Percentiles rank a stretch among this genome's conserved stretches.
phyloP scores from a whole-genome alignment of 2,888 invertebrate species.

The Ctena decussata region DNA sequence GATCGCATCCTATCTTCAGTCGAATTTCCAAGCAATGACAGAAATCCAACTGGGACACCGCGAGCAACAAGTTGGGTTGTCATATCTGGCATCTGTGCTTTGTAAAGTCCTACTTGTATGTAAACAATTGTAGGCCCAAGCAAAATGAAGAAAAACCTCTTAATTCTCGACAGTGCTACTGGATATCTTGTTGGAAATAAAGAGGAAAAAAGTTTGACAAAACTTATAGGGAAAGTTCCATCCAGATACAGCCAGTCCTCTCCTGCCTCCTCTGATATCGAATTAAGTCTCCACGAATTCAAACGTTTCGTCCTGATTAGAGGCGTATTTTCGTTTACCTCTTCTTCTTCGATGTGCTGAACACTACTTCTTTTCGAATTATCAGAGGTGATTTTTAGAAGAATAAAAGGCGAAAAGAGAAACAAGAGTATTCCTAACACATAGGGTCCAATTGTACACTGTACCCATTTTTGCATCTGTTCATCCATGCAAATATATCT shows the following conservation, averaged over 20 bases:
- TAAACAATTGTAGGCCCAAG: neutral
- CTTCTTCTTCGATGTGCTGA: neutral
- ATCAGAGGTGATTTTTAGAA: neutral
- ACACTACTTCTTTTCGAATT: too few relatives aligned
- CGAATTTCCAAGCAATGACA: neutral
- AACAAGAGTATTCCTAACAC: neutral
- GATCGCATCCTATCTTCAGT: neutral
- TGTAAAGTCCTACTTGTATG: neutral
- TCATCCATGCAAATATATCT: neutral
- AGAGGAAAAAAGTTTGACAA: neutral
- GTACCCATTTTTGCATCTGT: neutral
- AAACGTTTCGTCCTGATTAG: neutral
- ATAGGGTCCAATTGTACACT: neutral
- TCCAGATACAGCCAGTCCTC: neutral
- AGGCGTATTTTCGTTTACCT: neutral
- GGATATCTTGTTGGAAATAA: neutral
- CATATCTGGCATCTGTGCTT: neutral
- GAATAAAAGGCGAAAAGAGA: neutral
- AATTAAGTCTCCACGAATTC: too few relatives aligned
- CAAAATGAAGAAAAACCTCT: neutral
- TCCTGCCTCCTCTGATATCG: neutral
- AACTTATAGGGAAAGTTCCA: neutral
- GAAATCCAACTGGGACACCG: neutral
- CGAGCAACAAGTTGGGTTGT: neutral
- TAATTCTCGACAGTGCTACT: neutral